Percentiles rank a stretch among this genome's conserved stretches.
These are phyloP conservation scores for Galeruca laticollis DNA, from an alignment of 2,888 invertebrate species.

Conservation along the genomic window DNA sequence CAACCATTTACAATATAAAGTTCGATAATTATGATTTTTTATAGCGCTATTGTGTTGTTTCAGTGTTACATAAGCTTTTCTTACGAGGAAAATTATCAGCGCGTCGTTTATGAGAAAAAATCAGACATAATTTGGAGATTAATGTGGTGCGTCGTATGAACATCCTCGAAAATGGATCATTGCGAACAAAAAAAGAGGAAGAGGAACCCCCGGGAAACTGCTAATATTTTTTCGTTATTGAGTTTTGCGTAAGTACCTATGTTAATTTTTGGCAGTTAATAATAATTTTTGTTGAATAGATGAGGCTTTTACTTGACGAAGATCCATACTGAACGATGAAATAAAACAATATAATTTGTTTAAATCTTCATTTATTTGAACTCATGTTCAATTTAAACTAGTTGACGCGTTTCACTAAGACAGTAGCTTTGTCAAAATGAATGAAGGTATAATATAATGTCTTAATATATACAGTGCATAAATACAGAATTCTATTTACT, in stretches of 20 bases:
- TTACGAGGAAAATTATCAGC: background rate
- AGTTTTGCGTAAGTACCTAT: constrained; percentile 55
- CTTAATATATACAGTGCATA: too few relatives aligned
- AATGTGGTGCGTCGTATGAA: background rate
- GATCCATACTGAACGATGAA: too few relatives aligned
- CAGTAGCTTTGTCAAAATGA: too few relatives aligned
- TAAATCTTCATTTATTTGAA: too few relatives aligned
- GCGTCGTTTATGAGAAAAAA: too few relatives aligned
- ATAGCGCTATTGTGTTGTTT: constrained; percentile 14
- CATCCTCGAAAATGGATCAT: constrained; percentile 48
- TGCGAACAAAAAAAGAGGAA: constrained; percentile 49
- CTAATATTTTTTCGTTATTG: constrained; percentile 51
- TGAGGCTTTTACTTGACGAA: too few relatives aligned
- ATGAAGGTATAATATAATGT: too few relatives aligned
- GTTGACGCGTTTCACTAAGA: too few relatives aligned
- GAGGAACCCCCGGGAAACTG: constrained; percentile 51
- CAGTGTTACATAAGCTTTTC: constrained; percentile 20
- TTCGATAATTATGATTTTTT: constrained; percentile 17
- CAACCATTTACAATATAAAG: constrained; percentile 5
- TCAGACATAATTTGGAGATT: background rate
- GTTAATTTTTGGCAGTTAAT: background rate
- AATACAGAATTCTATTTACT: too few relatives aligned
- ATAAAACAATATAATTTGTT: too few relatives aligned
- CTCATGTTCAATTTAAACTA: too few relatives aligned
- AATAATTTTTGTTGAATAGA: too few relatives aligned